phyloP scores from a whole-genome alignment of 1,140 invertebrate species.

The Chionoecetes opilio region DNA sequence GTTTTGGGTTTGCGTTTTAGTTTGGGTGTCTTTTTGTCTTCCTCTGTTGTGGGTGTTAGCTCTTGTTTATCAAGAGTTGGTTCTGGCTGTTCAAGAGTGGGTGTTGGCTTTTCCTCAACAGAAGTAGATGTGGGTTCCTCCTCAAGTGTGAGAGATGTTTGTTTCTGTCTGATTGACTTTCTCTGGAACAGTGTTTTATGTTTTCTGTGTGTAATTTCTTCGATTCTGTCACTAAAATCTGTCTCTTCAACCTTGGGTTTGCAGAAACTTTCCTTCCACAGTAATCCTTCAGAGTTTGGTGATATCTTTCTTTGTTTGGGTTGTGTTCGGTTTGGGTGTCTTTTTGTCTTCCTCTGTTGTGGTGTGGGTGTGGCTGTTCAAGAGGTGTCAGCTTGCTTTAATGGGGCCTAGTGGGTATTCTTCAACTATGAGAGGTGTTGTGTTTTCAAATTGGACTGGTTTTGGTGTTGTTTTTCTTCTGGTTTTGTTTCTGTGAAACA shows the following conservation, averaged over 20 bases:
- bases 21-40: too few relatives aligned
- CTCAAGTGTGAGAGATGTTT: neutral
- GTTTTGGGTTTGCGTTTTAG: too few relatives aligned
- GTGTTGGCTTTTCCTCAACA: too few relatives aligned
- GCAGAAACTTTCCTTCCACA: neutral
- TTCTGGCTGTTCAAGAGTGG: too few relatives aligned
- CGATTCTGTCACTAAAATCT: neutral
- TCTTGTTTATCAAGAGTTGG: too few relatives aligned
- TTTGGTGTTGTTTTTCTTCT: neutral
- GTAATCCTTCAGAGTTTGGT: neutral
- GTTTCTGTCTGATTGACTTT: neutral
- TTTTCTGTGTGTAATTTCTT: neutral
- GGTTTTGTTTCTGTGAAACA: neutral
- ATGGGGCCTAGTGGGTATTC: too few relatives aligned
- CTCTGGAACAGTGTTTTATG: slow-evolving; percentile 1
- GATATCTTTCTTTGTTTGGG: neutral
- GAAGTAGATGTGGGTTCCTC: too few relatives aligned
- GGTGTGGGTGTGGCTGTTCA: neutral
- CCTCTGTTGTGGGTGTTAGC: too few relatives aligned
- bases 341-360: slow-evolving; percentile 20
- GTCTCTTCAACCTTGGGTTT: neutral
- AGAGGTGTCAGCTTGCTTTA: neutral
- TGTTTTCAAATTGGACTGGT: too few relatives aligned
- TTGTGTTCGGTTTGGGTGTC: neutral
- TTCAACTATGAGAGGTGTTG: too few relatives aligned